A percentile compares a stretch with the other conserved stretches of the same genome.
phyloP scores from a whole-genome alignment of 2,888 invertebrate species.

The Andrena chrysosceles region DNA sequence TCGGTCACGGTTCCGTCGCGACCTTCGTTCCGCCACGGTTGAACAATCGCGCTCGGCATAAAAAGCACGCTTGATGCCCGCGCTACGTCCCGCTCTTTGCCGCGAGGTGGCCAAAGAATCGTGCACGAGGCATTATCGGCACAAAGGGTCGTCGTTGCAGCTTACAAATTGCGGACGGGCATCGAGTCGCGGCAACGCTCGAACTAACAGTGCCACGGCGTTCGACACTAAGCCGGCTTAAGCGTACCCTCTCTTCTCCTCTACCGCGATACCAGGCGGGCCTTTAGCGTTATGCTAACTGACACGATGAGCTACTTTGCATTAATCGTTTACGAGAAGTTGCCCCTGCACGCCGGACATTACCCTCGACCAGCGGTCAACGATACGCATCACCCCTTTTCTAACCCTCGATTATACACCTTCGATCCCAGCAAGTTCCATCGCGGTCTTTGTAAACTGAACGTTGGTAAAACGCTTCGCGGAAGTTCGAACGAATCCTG shows the following conservation, averaged over 20 bases:
- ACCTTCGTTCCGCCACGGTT: slow-evolving; percentile 14
- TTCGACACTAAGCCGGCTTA: slow-evolving; percentile 70
- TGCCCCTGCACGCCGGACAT: slow-evolving; percentile 1
- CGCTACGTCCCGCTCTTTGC: neutral
- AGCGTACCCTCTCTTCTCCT: slow-evolving; percentile 19
- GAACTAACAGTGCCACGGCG: slow-evolving; percentile 43
- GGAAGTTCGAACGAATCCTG: neutral
- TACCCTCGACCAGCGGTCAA: slow-evolving; percentile 4
- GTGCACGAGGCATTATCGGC: slow-evolving; percentile 48
- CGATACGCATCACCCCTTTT: neutral
- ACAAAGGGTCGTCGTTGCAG: slow-evolving; percentile 55
- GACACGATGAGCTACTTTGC: slow-evolving; percentile 71
- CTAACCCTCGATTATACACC: neutral
- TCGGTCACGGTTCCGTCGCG: neutral
- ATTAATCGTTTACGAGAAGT: slow-evolving; percentile 71
- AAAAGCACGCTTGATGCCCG: slow-evolving; percentile 43
- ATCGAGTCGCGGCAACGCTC: slow-evolving; percentile 38
- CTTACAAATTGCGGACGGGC: slow-evolving; percentile 61
- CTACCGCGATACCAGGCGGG: slow-evolving; percentile 47
- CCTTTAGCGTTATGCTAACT: slow-evolving; percentile 68
- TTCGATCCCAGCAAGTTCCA: neutral
- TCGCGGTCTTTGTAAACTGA: neutral
- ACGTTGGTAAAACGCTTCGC: neutral
- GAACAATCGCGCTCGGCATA: slow-evolving; percentile 18
- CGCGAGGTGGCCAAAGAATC: slow-evolving; percentile 59